Evolutionary conservation across 2,113 vertebrate species (phyloP).

Genomic region (Melanerpes formicivorus): DNA sequence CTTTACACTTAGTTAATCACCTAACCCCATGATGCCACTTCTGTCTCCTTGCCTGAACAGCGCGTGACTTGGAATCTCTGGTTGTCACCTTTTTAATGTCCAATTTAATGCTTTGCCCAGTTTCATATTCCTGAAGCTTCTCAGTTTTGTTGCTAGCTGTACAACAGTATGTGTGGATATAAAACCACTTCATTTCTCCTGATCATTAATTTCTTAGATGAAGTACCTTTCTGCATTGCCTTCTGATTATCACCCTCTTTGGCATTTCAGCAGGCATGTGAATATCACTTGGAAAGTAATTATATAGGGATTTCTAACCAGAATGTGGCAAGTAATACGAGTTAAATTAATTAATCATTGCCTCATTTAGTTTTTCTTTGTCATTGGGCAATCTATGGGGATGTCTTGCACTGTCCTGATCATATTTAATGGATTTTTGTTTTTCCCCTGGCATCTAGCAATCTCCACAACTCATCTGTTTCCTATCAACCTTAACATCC

Average conservation of each 20-base stretch:
- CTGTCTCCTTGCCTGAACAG: not conserved
- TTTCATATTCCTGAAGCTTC: not conserved
- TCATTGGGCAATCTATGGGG: not conserved
- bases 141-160: not conserved
- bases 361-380: not conserved
- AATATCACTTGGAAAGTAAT: not conserved
- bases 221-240: not conserved
- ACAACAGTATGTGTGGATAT: not conserved
- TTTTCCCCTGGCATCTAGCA: not conserved
- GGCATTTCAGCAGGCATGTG: not conserved
- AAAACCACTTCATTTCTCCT: not conserved
- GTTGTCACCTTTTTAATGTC: not conserved
- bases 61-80: fast-evolving
- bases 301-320: not conserved
- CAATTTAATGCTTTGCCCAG: not conserved
- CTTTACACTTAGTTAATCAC: not conserved
- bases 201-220: not conserved
- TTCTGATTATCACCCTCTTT: not conserved
- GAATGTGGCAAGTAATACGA: not conserved
- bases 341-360: not conserved
- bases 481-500: constrained; percentile 5
- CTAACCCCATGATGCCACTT: not conserved
- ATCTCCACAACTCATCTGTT: not conserved
- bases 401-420: not conserved
- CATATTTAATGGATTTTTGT: constrained; percentile 1